Conservation (phyloP, 1,140 invertebrate genomes). For the Ceratina australensis region DNA sequence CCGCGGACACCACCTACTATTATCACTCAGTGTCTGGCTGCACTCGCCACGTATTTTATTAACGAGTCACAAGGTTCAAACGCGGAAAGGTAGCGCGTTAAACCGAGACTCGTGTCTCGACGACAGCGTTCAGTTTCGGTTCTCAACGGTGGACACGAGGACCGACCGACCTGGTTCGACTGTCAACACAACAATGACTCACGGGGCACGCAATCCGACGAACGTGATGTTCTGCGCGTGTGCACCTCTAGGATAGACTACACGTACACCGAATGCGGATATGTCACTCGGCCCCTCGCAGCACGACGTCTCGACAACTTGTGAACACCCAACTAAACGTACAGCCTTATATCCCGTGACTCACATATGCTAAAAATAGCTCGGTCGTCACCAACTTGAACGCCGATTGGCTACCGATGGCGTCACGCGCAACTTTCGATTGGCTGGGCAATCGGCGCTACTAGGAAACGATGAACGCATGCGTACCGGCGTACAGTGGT, state of each 20-base stretch:
- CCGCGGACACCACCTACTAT: slow-evolving; percentile 3
- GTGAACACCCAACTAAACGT: slow-evolving; percentile 74
- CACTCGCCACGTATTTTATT: slow-evolving; percentile 21
- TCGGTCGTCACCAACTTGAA: slow-evolving; percentile 69
- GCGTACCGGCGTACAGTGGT: slow-evolving; percentile 32
- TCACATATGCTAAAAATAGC: slow-evolving; percentile 77
- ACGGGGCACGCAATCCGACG: slow-evolving; percentile 45
- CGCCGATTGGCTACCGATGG: slow-evolving; percentile 71
- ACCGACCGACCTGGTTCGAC: slow-evolving; percentile 39
- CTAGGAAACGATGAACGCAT: slow-evolving; percentile 61
- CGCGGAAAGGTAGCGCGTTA: slow-evolving; percentile 14
- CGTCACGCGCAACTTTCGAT: slow-evolving; percentile 64
- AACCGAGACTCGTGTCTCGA: background rate
- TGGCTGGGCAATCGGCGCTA: slow-evolving; percentile 59
- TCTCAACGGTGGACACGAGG: slow-evolving; percentile 21
- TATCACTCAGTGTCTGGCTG: background rate
- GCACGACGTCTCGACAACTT: slow-evolving; percentile 71
- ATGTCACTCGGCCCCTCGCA: slow-evolving; percentile 54
- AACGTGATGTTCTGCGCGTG: slow-evolving; percentile 47
- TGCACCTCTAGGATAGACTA: slow-evolving; percentile 38
- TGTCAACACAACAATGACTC: slow-evolving; percentile 65
- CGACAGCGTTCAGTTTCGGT: background rate
- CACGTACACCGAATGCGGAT: slow-evolving; percentile 24
- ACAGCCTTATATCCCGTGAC: slow-evolving; percentile 79
- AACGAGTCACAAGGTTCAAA: slow-evolving; percentile 1